phyloP scores from a whole-genome alignment of 2,888 invertebrate species.

The Rapana venosa region DNA sequence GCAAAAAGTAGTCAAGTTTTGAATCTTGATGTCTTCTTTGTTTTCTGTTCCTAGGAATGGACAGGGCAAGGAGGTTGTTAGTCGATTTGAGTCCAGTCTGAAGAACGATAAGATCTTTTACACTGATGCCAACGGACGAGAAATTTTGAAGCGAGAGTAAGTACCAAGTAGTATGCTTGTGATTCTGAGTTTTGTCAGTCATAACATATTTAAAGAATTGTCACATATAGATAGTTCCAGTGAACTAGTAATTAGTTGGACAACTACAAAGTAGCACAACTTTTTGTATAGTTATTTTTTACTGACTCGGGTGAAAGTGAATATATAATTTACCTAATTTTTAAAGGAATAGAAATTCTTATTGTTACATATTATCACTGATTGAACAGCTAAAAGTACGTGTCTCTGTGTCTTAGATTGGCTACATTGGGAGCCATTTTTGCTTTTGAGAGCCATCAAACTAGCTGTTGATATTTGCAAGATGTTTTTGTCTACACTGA shows the following conservation, averaged over 20 bases:
- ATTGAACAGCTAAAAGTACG: too few relatives aligned
- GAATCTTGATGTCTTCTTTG: neutral
- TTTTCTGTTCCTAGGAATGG: conserved; percentile 66
- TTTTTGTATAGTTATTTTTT: too few relatives aligned
- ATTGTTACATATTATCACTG: too few relatives aligned
- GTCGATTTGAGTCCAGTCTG: conserved; percentile 83
- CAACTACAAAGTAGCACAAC: too few relatives aligned
- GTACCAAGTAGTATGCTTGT: conserved; percentile 46
- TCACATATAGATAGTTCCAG: too few relatives aligned
- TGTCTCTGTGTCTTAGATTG: too few relatives aligned
- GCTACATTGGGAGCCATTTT: neutral
- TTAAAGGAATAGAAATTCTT: too few relatives aligned
- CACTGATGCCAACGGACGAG: conserved; percentile 96
- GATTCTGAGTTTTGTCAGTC: neutral
- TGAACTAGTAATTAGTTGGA: too few relatives aligned
- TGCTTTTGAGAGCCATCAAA: neutral
- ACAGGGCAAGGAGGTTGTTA: conserved; percentile 89
- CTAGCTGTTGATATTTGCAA: neutral
- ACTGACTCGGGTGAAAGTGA: too few relatives aligned
- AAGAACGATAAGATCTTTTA: conserved; percentile 82
- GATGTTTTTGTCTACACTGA: neutral
- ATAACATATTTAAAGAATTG: too few relatives aligned
- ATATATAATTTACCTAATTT: too few relatives aligned
- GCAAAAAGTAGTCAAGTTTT: neutral
- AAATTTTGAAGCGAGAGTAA: conserved; percentile 85